These are phyloP conservation scores for Cinclus mexicanus DNA, from an alignment of 2,113 vertebrate genomes.

Conservation along the genomic window DNA sequence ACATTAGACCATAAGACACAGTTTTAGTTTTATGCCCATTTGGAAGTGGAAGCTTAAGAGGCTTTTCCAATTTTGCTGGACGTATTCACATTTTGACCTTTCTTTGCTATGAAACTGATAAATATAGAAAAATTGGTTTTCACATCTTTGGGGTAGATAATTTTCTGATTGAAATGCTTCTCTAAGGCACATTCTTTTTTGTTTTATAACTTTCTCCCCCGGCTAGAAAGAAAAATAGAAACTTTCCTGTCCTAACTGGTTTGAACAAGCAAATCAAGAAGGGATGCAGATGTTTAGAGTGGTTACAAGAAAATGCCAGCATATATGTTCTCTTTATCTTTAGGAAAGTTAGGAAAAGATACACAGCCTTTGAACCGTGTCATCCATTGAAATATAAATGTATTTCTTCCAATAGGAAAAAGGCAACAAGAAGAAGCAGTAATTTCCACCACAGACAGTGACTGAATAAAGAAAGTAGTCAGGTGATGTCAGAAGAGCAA, in stretches of 20 bases:
- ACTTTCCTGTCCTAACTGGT: background rate
- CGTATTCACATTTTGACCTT: conserved; percentile 27
- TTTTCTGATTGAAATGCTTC: conserved; percentile 28
- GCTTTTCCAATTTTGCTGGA: background rate
- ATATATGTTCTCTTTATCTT: background rate
- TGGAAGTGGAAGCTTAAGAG: background rate
- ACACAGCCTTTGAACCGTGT: background rate
- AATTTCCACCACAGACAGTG: background rate
- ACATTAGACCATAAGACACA: background rate
- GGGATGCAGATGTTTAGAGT: background rate
- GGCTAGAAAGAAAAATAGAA: conserved; percentile 24
- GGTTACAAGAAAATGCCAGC: background rate
- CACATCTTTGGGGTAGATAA: background rate
- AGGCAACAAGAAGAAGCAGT: background rate
- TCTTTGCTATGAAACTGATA: background rate
- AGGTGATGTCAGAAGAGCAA: background rate
- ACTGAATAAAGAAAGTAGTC: background rate
- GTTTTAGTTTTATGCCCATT: background rate
- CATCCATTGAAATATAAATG: background rate
- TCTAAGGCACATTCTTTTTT: conserved; percentile 12
- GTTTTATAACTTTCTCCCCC: background rate
- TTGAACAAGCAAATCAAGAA: background rate
- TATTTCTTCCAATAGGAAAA: background rate
- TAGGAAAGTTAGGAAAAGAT: background rate
- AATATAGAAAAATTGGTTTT: conserved; percentile 28